Evolutionary conservation across 2,113 vertebrate species (phyloP).

Genomic region (Felis catus): DNA sequence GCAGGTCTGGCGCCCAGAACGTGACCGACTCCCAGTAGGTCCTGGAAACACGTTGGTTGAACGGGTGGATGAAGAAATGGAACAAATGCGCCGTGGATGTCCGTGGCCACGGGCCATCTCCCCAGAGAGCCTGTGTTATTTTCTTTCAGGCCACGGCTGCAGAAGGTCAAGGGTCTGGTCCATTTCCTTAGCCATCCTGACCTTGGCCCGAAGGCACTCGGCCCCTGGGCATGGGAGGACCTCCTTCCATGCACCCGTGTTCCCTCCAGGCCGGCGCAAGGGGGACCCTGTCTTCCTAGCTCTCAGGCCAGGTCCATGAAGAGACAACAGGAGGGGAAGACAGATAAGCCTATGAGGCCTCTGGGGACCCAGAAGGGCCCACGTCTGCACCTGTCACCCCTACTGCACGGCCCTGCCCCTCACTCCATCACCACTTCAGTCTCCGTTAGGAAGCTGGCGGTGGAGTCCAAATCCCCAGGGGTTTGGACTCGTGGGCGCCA

Average conservation of each 20-base stretch:
- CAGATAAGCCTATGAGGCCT: neutral
- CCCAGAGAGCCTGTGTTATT: neutral
- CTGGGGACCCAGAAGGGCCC: neutral
- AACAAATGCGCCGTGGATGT: neutral
- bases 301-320: neutral
- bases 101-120: neutral
- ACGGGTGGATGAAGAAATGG: neutral
- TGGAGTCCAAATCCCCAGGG: neutral
- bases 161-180: neutral
- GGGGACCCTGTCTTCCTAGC: neutral
- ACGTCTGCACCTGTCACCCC: accelerated
- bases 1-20: neutral
- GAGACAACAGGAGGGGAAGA: neutral
- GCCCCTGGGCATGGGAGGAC: accelerated
- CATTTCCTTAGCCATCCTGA: too few species aligned
- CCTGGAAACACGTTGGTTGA: neutral
- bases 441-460: neutral
- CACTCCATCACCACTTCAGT: neutral
- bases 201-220: neutral
- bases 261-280: neutral
- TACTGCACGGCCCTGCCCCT: accelerated
- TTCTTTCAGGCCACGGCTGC: neutral
- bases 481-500: neutral
- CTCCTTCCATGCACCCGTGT: neutral
- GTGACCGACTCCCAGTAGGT: neutral